phyloP scores from a whole-genome alignment of 2,888 invertebrate species.

The Diadegma fenestrale region DNA sequence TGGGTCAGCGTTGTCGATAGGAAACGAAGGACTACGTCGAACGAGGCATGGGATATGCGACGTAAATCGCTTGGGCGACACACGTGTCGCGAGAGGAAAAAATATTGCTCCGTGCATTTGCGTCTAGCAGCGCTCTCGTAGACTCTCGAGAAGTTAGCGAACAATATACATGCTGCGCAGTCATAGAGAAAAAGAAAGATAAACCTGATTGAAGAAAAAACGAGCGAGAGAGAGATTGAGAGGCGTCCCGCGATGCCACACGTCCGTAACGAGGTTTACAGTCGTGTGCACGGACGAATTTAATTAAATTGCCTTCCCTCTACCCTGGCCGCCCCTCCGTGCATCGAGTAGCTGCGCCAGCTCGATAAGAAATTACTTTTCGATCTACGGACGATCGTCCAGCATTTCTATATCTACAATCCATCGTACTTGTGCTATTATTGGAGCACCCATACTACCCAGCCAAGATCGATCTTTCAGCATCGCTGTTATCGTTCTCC shows the following conservation, averaged over 20 bases:
- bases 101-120: constrained; percentile 50
- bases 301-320: constrained; percentile 76
- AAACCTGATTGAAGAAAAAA: constrained; percentile 49
- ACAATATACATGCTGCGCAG: constrained; percentile 28
- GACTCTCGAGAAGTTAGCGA: constrained; percentile 47
- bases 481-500: constrained; percentile 62
- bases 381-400: constrained; percentile 69
- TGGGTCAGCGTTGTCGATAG: constrained; percentile 51
- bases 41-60: constrained; percentile 34
- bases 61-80: constrained; percentile 57
- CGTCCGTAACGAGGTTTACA: constrained; percentile 71
- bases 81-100: constrained; percentile 50
- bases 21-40: constrained; percentile 13
- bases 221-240: constrained; percentile 41
- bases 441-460: constrained; percentile 52
- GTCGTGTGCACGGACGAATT: constrained; percentile 72
- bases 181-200: constrained; percentile 8
- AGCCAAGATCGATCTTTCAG: constrained; percentile 50
- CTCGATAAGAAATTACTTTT: constrained; percentile 77
- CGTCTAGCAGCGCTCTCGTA: constrained; percentile 3
- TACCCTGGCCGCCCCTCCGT: constrained; percentile 19
- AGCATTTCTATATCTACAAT: constrained; percentile 30
- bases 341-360: constrained; percentile 51
- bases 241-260: constrained; percentile 68
- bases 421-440: constrained; percentile 34